These are phyloP conservation scores for Eupithecia vulgata DNA, from an alignment of 2,888 invertebrate species.

Conservation along the genomic window DNA sequence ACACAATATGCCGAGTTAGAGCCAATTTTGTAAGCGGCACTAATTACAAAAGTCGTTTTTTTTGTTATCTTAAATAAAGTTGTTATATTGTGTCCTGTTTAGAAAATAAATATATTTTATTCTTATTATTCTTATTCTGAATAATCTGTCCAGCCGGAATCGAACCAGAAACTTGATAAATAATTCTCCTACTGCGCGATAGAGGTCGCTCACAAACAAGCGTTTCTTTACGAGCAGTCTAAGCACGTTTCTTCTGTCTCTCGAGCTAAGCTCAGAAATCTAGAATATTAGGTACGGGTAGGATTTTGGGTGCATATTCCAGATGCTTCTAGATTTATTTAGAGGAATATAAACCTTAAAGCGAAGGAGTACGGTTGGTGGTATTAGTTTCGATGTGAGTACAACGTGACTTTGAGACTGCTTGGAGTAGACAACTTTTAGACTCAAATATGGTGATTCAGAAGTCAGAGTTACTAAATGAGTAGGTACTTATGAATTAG, in stretches of 20 bases:
- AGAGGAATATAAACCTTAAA: neutral
- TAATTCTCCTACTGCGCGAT: neutral
- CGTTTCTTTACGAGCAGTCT: neutral
- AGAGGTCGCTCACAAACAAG: neutral
- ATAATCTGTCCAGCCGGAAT: neutral
- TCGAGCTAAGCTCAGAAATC: neutral
- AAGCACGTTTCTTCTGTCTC: neutral
- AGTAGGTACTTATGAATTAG: too few species aligned
- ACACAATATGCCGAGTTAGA: too few species aligned
- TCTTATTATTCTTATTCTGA: too few species aligned
- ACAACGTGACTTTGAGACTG: neutral
- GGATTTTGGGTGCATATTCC: neutral
- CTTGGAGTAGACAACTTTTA: neutral
- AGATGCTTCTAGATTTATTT: neutral
- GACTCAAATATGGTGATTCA: neutral
- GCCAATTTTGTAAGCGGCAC: too few species aligned
- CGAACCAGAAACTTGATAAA: neutral
- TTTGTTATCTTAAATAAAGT: too few species aligned
- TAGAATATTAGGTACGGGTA: conserved; percentile 1
- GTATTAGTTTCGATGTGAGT: neutral
- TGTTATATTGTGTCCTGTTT: too few species aligned
- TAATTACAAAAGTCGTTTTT: too few species aligned
- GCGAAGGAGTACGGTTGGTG: neutral
- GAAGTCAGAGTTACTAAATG: too few species aligned
- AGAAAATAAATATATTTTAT: too few species aligned